phyloP scores from a whole-genome alignment of 2,797 vertebrate genomes.

The Sebastes trivittatus region DNA sequence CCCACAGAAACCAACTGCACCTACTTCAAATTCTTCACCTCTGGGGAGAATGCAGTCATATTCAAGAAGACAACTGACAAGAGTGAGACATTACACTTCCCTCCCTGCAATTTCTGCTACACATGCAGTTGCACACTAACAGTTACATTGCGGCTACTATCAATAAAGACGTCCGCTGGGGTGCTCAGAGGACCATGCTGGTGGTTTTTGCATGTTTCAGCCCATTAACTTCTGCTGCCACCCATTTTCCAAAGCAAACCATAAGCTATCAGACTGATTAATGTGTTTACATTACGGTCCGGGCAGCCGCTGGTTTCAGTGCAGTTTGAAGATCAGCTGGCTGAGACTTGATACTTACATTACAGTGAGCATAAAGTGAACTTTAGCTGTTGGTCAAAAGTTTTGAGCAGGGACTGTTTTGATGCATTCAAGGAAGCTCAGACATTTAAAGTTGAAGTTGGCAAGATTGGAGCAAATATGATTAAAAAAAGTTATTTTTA shows the following conservation, averaged over 20 bases:
- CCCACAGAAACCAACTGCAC: slow-evolving; percentile 90
- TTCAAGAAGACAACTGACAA: slow-evolving; percentile 91
- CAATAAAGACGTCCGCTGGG: slow-evolving; percentile 49
- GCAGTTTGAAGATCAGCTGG: slow-evolving; percentile 22
- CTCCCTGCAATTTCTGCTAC: not conserved
- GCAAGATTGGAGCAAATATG: too few relatives aligned
- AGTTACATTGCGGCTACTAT: slow-evolving; percentile 17
- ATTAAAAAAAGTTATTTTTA: too few relatives aligned
- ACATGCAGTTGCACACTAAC: not conserved
- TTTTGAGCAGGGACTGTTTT: not conserved
- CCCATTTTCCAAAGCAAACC: slow-evolving; percentile 48
- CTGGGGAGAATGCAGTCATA: slow-evolving; percentile 89
- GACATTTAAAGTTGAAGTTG: not conserved
- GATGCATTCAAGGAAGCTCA: not conserved
- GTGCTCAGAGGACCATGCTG: slow-evolving; percentile 27
- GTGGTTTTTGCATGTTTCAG: slow-evolving; percentile 50
- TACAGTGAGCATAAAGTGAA: not conserved
- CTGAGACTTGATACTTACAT: slow-evolving; percentile 12
- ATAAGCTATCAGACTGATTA: slow-evolving; percentile 57
- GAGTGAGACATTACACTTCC: slow-evolving; percentile 74
- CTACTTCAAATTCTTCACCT: slow-evolving; percentile 94
- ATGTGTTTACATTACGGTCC: slow-evolving; percentile 50
- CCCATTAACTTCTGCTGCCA: slow-evolving; percentile 58
- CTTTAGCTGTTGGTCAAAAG: slow-evolving; percentile 6
- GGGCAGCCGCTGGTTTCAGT: slow-evolving; percentile 19